Conservation (phyloP, 2,113 vertebrate genomes). For the Poecilia latipinna region DNA sequence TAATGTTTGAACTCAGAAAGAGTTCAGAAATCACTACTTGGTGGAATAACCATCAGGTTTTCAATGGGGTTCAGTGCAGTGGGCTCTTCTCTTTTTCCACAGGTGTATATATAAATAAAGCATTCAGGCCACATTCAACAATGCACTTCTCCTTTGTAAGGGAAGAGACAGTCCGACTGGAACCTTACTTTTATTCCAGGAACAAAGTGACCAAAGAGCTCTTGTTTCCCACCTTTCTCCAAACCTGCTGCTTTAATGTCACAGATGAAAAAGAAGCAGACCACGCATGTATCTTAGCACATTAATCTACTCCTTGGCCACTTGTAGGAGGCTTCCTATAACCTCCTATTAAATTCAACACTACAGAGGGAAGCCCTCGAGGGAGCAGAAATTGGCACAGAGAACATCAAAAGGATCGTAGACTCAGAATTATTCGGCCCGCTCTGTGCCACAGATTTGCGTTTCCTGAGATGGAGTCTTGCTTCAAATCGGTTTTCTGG, state of each 20-base stretch:
- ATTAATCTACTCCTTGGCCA: conserved; percentile 41
- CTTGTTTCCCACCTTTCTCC: conserved; percentile 6
- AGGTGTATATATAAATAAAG: too few relatives aligned
- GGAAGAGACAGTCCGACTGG: too few relatives aligned
- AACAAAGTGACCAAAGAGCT: conserved; percentile 48
- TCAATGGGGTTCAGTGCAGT: too few relatives aligned
- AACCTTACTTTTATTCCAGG: too few relatives aligned
- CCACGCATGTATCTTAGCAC: conserved; percentile 13
- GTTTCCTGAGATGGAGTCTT: conserved; percentile 30
- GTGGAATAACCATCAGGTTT: too few relatives aligned
- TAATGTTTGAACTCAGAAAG: too few relatives aligned
- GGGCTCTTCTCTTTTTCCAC: too few relatives aligned
- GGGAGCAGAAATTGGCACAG: conserved; percentile 45
- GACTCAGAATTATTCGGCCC: conserved; percentile 45
- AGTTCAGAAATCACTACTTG: too few relatives aligned
- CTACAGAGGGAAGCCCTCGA: conserved; percentile 33
- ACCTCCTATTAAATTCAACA: conserved; percentile 26
- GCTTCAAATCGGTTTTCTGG: conserved; percentile 42
- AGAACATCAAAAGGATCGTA: conserved; percentile 55
- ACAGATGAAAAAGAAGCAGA: conserved; percentile 23
- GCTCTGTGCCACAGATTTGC: conserved; percentile 21
- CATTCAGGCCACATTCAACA: too few relatives aligned
- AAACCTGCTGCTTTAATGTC: conserved; percentile 24
- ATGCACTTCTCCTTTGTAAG: too few relatives aligned
- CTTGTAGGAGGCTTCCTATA: conserved; percentile 20